Conservation (phyloP, 2,797 vertebrate genomes). For the Anomalospiza imberbis region DNA sequence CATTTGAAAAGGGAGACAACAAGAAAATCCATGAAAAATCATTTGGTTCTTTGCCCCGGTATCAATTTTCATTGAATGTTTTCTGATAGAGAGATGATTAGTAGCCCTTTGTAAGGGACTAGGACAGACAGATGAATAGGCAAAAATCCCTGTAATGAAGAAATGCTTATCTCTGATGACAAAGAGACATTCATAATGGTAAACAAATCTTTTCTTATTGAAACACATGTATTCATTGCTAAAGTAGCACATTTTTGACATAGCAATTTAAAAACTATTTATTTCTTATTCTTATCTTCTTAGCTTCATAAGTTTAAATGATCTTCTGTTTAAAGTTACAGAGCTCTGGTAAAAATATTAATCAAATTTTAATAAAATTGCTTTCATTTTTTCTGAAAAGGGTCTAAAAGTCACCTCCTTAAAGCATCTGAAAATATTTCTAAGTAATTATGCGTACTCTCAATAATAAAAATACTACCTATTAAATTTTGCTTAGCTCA, state of each 20-base stretch:
- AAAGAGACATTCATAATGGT: neutral
- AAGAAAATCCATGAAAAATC: neutral
- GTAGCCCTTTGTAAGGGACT: neutral
- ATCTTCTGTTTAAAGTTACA: neutral
- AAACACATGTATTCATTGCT: neutral
- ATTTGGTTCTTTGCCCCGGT: neutral
- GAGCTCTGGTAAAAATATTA: conserved; percentile 25
- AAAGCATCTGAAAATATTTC: neutral
- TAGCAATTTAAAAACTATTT: neutral
- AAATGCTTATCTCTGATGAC: neutral
- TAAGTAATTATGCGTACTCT: neutral
- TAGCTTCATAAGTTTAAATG: neutral
- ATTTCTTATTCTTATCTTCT: neutral
- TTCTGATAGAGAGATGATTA: neutral
- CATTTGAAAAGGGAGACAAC: neutral
- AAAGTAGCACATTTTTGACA: neutral
- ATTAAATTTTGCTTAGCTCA: neutral
- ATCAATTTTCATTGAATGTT: neutral
- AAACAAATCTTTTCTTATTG: neutral
- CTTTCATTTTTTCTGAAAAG: conserved; percentile 17
- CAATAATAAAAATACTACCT: neutral
- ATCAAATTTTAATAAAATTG: neutral
- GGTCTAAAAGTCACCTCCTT: conserved; percentile 1
- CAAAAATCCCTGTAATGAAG: neutral
- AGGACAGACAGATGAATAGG: neutral